Conservation (phyloP, 2,113 vertebrate species). For the Cololabis saira region DNA sequence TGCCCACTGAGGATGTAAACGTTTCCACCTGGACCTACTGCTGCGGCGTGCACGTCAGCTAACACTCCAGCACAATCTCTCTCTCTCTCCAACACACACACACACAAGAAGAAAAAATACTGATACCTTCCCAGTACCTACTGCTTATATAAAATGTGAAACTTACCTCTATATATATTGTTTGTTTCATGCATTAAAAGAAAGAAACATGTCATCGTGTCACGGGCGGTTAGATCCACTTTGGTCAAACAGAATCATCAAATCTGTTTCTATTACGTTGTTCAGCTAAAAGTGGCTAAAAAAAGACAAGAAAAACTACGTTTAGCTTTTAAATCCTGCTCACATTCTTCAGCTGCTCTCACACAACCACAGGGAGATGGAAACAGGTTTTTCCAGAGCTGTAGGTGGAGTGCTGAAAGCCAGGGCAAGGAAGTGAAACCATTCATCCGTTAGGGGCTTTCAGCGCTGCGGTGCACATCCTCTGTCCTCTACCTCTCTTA, state of each 20-base stretch:
- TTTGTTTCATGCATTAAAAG: background rate
- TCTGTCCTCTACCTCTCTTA: conserved; percentile 14
- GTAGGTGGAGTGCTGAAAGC: background rate
- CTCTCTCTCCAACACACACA: background rate
- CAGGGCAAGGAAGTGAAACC: conserved; percentile 27
- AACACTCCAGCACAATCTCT: conserved; percentile 9
- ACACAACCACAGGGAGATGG: background rate
- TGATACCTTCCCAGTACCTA: no score
- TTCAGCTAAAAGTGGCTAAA: conserved; percentile 8
- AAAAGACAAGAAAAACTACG: background rate
- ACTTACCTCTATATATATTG: background rate
- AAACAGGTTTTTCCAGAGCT: conserved; percentile 46
- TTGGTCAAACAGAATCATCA: no score
- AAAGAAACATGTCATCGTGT: background rate
- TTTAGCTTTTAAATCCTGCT: conserved; percentile 6
- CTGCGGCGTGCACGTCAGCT: conserved; percentile 20
- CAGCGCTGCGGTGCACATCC: conserved; percentile 23
- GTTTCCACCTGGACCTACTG: conserved; percentile 61
- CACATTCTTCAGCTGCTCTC: conserved; percentile 3
- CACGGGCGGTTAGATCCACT: background rate
- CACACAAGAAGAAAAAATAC: background rate
- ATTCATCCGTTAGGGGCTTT: conserved; percentile 21
- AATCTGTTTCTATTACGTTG: background rate
- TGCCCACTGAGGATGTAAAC: conserved; percentile 49
- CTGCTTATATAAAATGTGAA: no score